Evolutionary conservation across 2,797 vertebrate genomes (phyloP).

Genomic region (Sciaenops ocellatus): DNA sequence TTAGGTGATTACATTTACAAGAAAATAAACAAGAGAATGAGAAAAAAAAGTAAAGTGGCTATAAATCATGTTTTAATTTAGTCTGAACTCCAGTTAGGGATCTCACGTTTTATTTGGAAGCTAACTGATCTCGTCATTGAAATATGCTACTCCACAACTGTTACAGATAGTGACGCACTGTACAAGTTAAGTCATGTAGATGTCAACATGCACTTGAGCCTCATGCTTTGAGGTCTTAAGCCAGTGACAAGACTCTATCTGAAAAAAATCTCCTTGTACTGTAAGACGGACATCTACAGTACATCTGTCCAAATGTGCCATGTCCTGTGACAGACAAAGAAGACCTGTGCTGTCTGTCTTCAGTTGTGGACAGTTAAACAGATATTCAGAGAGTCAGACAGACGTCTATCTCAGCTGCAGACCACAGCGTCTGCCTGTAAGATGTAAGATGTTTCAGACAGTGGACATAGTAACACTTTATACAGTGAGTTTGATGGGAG

Average conservation of each 20-base stretch:
- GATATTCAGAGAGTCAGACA: conserved; percentile 32
- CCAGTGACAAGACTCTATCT: conserved; percentile 3
- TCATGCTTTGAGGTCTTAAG: conserved; percentile 34
- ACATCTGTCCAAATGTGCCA: conserved; percentile 35
- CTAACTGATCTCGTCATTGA: conserved; percentile 16
- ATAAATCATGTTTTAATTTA: conserved; percentile 29
- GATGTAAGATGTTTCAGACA: conserved; percentile 41
- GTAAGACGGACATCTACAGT: conserved; percentile 7
- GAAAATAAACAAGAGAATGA: conserved; percentile 21
- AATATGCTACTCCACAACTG: not conserved
- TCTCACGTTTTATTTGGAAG: conserved; percentile 30
- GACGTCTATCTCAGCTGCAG: conserved; percentile 58
- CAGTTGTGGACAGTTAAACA: conserved; percentile 36
- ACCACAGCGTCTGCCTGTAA: conserved; percentile 53
- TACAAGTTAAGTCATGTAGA: conserved; percentile 46
- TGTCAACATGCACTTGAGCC: conserved; percentile 68
- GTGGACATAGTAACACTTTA: conserved; percentile 43
- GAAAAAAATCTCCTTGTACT: conserved; percentile 15
- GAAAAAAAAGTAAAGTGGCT: conserved; percentile 14
- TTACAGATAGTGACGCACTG: conserved; percentile 22
- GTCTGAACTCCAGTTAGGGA: conserved; percentile 7
- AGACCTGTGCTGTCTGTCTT: conserved; percentile 49
- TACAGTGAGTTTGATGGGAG: conserved; percentile 26
- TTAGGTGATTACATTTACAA: conserved; percentile 27
- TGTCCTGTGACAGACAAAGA: conserved; percentile 62